Evolutionary conservation across 1,140 invertebrate genomes (phyloP).

Genomic region (Leptonema lineaticorne): DNA sequence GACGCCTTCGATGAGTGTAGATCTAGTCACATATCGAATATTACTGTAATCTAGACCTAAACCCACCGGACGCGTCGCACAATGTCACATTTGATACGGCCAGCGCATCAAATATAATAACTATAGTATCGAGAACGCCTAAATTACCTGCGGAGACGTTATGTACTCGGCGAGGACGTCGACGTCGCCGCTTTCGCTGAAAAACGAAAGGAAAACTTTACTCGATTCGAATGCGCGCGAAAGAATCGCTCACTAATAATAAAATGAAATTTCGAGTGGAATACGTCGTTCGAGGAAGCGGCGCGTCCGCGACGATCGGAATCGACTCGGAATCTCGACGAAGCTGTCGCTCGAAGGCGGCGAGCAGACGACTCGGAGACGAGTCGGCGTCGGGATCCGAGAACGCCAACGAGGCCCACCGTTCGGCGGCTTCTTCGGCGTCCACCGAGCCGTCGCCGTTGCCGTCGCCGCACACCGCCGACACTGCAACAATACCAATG

Average conservation of each 20-base stretch:
- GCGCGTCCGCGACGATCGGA: background rate
- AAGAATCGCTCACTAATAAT: background rate
- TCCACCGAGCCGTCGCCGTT: conserved; percentile 53
- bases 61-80: conserved; percentile 59
- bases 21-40: conserved; percentile 74
- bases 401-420: conserved; percentile 67
- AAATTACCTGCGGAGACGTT: conserved; percentile 50
- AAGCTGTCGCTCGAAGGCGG: conserved; percentile 63
- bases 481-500: conserved; percentile 46
- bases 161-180: conserved; percentile 54
- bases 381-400: conserved; percentile 60
- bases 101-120: conserved; percentile 13
- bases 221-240: background rate
- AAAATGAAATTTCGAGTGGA: background rate
- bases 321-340: background rate
- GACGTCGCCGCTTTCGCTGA: conserved; percentile 40
- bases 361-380: conserved; percentile 58
- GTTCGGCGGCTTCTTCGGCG: conserved; percentile 65
- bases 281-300: background rate
- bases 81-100: background rate
- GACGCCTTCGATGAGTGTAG: conserved; percentile 76
- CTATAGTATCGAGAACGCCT: conserved; percentile 28
- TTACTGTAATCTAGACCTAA: conserved; percentile 69
- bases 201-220: background rate
- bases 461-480: conserved; percentile 60